Percentiles rank a stretch among this genome's conserved stretches.
Evolutionary conservation across 2,113 vertebrate genomes (phyloP).

Genomic region (Prunella himalayana): DNA sequence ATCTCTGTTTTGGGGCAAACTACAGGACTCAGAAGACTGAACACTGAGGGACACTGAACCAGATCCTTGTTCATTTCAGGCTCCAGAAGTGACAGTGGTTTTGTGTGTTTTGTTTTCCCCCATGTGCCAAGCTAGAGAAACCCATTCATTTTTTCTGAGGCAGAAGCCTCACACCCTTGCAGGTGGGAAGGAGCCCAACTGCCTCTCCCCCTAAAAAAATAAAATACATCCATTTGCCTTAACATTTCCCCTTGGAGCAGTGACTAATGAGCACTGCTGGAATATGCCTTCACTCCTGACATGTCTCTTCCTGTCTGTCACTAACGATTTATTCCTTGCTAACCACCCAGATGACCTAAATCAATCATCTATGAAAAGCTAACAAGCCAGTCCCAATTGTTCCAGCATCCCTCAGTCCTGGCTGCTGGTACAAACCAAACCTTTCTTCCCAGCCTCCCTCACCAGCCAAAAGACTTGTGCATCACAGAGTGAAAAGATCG

Average conservation of each 20-base stretch:
- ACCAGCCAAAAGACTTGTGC: not conserved
- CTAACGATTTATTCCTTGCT: not conserved
- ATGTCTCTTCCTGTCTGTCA: not conserved
- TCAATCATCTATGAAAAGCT: not conserved
- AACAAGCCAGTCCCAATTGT: not conserved
- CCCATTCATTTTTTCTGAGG: not conserved
- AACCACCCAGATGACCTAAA: not conserved
- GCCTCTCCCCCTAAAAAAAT: not conserved
- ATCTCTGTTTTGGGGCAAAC: not conserved
- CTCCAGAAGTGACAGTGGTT: not conserved
- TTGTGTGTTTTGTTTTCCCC: not conserved
- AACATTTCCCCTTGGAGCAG: not conserved
- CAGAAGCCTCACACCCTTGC: not conserved
- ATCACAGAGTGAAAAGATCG: not conserved
- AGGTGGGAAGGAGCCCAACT: not conserved
- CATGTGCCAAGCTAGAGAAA: not conserved
- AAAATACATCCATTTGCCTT: not conserved
- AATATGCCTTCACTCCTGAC: not conserved
- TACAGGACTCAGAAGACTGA: not conserved
- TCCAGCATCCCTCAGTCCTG: not conserved
- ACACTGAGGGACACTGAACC: not conserved
- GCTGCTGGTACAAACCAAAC: not conserved
- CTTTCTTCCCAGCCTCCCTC: not conserved
- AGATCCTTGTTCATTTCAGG: not conserved
- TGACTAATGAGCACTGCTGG: not conserved